A percentile compares a stretch with the other conserved stretches of the same genome.
Conservation (phyloP, 2,888 invertebrate genomes). For the Tinea pellionella region DNA sequence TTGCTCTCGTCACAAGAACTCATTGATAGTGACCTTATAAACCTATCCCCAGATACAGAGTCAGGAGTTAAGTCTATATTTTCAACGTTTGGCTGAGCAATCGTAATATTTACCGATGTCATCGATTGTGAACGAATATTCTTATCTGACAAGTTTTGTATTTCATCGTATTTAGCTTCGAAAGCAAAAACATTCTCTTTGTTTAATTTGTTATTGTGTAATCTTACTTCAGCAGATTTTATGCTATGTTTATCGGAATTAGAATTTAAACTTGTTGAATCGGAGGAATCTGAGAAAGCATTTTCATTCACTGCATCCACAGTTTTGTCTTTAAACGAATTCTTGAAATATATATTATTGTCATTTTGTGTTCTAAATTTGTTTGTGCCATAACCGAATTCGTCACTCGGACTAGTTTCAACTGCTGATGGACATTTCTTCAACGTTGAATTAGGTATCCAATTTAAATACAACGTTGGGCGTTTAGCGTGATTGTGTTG, state of each 20-base stretch:
- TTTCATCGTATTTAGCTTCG: slow-evolving; percentile 42
- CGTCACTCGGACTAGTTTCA: slow-evolving; percentile 68
- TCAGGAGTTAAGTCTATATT: slow-evolving; percentile 76
- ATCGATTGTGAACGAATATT: slow-evolving; percentile 70
- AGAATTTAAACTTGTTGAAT: slow-evolving; percentile 62
- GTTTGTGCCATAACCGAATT: slow-evolving; percentile 38
- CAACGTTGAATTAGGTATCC: slow-evolving; percentile 94
- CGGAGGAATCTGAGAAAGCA: slow-evolving; percentile 65
- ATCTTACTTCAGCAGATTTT: slow-evolving; percentile 46
- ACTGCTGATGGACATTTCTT: slow-evolving; percentile 84
- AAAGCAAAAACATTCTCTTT: slow-evolving; percentile 47
- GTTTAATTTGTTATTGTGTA: slow-evolving; percentile 29
- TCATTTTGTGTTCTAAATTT: slow-evolving; percentile 25
- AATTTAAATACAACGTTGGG: slow-evolving; percentile 88
- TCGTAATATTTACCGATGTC: slow-evolving; percentile 75
- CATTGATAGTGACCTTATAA: slow-evolving; percentile 72
- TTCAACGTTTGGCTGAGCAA: slow-evolving; percentile 79
- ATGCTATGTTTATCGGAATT: slow-evolving; percentile 65
- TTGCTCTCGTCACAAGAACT: slow-evolving; percentile 79
- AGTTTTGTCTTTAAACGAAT: slow-evolving; percentile 30
- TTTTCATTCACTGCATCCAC: slow-evolving; percentile 49
- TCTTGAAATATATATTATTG: slow-evolving; percentile 31
- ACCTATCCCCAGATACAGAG: slow-evolving; percentile 68
- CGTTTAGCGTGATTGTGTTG: slow-evolving; percentile 81
- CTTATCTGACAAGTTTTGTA: slow-evolving; percentile 47